Evolutionary conservation across 2,888 invertebrate genomes (phyloP).

Genomic region (Cecidostiba fungosa): DNA sequence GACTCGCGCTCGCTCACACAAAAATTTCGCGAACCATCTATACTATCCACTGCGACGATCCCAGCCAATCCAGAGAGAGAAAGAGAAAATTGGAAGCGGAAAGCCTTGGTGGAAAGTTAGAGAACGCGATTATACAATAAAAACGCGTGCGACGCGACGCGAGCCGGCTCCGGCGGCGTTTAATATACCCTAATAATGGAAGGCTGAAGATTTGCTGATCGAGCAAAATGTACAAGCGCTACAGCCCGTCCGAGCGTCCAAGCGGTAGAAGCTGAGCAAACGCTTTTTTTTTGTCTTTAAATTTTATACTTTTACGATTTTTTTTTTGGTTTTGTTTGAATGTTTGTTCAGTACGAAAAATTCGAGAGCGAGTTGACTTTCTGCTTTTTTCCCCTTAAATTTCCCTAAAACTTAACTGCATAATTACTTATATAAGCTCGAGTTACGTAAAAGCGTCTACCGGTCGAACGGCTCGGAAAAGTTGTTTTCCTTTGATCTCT

Average conservation of each 20-base stretch:
- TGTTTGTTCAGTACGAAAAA: constrained; percentile 16
- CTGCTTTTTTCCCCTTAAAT: background rate
- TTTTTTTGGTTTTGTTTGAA: background rate
- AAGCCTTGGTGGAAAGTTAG: constrained; percentile 31
- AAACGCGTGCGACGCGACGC: background rate
- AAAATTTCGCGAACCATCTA: background rate
- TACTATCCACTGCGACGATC: constrained; percentile 1
- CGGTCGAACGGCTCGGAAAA: constrained; percentile 71
- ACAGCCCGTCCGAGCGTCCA: constrained; percentile 69
- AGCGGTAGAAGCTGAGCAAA: constrained; percentile 66
- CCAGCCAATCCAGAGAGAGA: background rate
- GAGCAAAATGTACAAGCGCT: constrained; percentile 63
- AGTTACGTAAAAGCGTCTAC: constrained; percentile 65
- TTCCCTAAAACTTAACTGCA: constrained; percentile 11
- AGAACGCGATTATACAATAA: constrained; percentile 13
- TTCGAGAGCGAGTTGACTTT: background rate
- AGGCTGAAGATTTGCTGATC: constrained; percentile 63
- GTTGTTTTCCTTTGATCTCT: constrained; percentile 64
- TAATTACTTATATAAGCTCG: constrained; percentile 24
- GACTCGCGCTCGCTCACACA: constrained; percentile 11
- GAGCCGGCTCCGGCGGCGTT: constrained; percentile 48
- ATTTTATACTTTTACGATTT: background rate
- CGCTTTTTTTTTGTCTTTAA: background rate
- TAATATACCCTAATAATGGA: constrained; percentile 16
- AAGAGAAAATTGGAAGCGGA: background rate